These are phyloP conservation scores for Pollenia griseotomentosa DNA, from an alignment of 2,888 invertebrate species.

Conservation along the genomic window DNA sequence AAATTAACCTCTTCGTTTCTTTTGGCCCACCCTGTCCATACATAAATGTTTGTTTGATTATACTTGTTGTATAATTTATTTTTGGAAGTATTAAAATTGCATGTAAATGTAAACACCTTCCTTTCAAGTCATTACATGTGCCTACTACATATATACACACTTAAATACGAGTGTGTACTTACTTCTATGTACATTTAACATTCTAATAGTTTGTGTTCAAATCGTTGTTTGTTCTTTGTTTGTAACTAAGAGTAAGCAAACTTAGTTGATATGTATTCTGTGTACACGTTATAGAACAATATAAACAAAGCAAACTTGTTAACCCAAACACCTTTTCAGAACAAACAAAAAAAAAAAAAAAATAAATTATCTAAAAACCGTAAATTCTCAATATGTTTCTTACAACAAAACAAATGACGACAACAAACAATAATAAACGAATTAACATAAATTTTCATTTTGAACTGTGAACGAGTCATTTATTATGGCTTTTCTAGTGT, in stretches of 20 bases:
- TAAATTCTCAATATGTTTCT: conserved; percentile 56
- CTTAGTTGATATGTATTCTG: conserved; percentile 32
- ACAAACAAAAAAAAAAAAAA: background rate
- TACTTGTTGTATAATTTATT: background rate
- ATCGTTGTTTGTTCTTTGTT: conserved; percentile 30
- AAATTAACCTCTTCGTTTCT: too few relatives aligned
- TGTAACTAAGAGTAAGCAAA: background rate
- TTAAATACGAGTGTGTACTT: background rate
- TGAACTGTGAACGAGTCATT: conserved; percentile 42
- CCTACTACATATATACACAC: conserved; percentile 22
- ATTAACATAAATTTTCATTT: conserved; percentile 64
- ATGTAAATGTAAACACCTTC: conserved; percentile 64
- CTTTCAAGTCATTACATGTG: conserved; percentile 45
- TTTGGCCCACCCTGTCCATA: too few relatives aligned
- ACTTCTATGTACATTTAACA: conserved; percentile 5
- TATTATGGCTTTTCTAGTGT: conserved; percentile 40
- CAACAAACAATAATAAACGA: conserved; percentile 54
- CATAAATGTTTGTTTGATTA: background rate
- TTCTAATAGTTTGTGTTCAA: background rate
- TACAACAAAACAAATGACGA: conserved; percentile 38
- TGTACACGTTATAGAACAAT: conserved; percentile 23
- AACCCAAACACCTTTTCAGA: conserved; percentile 58
- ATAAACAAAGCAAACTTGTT: conserved; percentile 63
- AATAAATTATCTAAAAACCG: conserved; percentile 56
- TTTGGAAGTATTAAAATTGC: conserved; percentile 46